These are phyloP conservation scores for Ephydatia muelleri DNA, from an alignment of 37 sponge, comb jelly and placozoan genomes.

Conservation along the genomic window DNA sequence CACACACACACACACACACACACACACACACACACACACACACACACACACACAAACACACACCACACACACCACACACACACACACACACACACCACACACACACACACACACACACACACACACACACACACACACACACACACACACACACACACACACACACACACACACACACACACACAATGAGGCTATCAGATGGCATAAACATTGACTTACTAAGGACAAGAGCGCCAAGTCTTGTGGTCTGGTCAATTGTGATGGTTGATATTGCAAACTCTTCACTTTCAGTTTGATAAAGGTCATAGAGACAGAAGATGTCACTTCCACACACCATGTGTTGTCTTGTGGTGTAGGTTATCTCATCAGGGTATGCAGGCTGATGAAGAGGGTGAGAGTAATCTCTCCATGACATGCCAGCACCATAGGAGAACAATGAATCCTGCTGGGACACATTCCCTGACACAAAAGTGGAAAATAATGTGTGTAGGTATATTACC, in stretches of 20 bases:
- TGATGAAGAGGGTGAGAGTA: constrained; percentile 41
- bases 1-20: not conserved
- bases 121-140: not conserved
- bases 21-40: too few species aligned
- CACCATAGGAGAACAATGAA: constrained; percentile 50
- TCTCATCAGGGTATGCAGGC: constrained; percentile 51
- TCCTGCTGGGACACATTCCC: constrained; percentile 52
- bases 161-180: too few species aligned
- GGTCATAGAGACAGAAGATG: constrained; percentile 63
- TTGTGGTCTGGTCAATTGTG: not conserved
- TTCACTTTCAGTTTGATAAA: constrained; percentile 44
- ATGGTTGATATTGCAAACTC: constrained; percentile 35
- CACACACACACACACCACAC: not conserved
- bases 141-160: not conserved
- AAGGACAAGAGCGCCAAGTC: not conserved
- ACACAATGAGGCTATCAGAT: too few species aligned
- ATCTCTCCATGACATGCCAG: not conserved
- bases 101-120: not conserved
- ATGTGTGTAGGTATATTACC: not conserved
- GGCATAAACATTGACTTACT: not conserved
- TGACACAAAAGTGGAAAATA: not conserved
- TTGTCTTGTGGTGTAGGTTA: constrained; percentile 9
- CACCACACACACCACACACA: not conserved
- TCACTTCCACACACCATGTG: constrained; percentile 19
- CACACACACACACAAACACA: not conserved